phyloP scores from a whole-genome alignment of 2,888 invertebrate genomes.

The Machimus rusticus region DNA sequence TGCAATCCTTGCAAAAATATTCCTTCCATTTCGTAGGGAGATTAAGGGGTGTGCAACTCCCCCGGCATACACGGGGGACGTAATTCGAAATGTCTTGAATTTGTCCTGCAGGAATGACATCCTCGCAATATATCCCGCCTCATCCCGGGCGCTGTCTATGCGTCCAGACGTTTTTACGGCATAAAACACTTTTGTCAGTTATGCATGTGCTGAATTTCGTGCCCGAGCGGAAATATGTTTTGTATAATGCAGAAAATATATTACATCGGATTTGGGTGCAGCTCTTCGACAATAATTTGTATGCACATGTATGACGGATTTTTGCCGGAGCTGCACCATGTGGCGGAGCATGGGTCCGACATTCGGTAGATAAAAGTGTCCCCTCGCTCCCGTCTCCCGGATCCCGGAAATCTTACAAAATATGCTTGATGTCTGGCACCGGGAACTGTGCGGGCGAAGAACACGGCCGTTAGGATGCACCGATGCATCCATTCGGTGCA shows the following conservation, averaged over 20 bases:
- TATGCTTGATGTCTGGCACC: background rate
- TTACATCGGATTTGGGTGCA: background rate
- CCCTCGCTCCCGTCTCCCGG: no score
- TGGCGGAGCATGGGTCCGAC: background rate
- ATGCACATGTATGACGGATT: background rate
- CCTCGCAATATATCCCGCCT: background rate
- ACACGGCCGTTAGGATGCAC: background rate
- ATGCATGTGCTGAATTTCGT: background rate
- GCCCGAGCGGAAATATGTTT: background rate
- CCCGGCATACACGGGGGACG: background rate
- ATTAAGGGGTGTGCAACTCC: background rate
- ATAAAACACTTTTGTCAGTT: background rate
- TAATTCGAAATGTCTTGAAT: background rate
- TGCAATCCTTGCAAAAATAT: background rate
- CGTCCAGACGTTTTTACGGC: background rate
- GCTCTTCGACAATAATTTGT: background rate
- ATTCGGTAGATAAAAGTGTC: background rate
- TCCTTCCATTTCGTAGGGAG: background rate
- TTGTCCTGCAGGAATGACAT: background rate
- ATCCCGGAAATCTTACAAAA: background rate
- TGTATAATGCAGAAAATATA: background rate
- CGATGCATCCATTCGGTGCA: background rate
- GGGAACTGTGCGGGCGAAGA: background rate
- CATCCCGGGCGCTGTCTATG: background rate
- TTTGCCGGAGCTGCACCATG: background rate